phyloP scores from a whole-genome alignment of 2,113 vertebrate genomes.

The Brienomyrus brachyistius region DNA sequence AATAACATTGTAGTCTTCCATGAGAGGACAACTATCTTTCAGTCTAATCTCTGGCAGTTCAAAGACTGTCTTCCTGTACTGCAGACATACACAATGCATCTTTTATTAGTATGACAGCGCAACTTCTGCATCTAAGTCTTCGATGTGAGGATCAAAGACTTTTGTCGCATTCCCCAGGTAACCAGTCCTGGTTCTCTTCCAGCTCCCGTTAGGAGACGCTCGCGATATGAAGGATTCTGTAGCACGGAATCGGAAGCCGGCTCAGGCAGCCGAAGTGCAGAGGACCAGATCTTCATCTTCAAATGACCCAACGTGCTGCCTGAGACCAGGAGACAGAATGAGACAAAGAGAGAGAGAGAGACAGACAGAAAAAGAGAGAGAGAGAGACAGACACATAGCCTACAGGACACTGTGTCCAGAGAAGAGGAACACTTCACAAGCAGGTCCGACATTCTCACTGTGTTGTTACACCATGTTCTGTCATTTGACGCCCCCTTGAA shows the following conservation, averaged over 20 bases:
- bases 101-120: no score
- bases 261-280: background rate
- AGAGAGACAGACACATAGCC: background rate
- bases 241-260: background rate
- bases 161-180: background rate
- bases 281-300: background rate
- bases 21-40: background rate
- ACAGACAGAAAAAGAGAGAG: background rate
- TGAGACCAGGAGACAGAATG: background rate
- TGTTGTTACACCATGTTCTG: background rate
- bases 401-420: background rate
- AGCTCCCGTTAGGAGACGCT: background rate
- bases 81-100: background rate
- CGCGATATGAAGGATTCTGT: background rate
- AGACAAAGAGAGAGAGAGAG: background rate
- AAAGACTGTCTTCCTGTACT: background rate
- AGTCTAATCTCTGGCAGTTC: background rate
- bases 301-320: background rate
- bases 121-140: no score
- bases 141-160: conserved; percentile 1
- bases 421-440: background rate
- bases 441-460: background rate
- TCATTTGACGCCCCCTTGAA: background rate
- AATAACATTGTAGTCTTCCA: background rate
- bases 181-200: background rate